Evolutionary conservation across 2,113 vertebrate genomes (phyloP).

Genomic region (Gymnorhina tibicen): DNA sequence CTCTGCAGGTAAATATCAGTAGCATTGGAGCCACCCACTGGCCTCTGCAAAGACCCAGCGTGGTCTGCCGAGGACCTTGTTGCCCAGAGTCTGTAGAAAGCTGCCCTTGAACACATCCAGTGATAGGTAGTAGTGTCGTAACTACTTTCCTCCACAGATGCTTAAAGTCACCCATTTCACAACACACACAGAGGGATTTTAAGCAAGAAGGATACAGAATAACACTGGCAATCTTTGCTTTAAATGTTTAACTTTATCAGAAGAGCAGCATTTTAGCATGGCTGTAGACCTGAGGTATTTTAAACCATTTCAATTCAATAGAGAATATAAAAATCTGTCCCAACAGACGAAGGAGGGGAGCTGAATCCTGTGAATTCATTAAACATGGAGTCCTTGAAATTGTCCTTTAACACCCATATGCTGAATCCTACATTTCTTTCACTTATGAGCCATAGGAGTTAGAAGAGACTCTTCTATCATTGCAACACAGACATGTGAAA

Average conservation of each 20-base stretch:
- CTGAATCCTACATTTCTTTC: neutral
- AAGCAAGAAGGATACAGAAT: neutral
- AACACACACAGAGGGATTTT: neutral
- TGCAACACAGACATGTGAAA: neutral
- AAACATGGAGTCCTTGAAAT: neutral
- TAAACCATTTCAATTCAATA: neutral
- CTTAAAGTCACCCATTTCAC: neutral
- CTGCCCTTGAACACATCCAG: neutral
- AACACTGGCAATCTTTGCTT: neutral
- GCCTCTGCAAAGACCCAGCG: neutral
- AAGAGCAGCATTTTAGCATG: neutral
- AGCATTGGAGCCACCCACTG: neutral
- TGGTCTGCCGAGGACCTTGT: slow-evolving; percentile 25
- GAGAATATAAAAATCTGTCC: neutral
- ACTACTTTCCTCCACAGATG: neutral
- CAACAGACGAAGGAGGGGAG: neutral
- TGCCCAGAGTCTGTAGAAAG: slow-evolving; percentile 40
- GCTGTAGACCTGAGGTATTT: neutral
- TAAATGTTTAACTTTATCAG: neutral
- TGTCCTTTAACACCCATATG: neutral
- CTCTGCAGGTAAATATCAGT: neutral
- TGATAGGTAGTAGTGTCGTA: neutral
- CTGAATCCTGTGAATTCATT: slow-evolving; percentile 35
- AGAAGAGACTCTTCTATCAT: neutral
- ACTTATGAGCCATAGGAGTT: slow-evolving; percentile 29